Evolutionary conservation across 2,888 invertebrate genomes (phyloP).

Genomic region (Bellardia bayeri): DNA sequence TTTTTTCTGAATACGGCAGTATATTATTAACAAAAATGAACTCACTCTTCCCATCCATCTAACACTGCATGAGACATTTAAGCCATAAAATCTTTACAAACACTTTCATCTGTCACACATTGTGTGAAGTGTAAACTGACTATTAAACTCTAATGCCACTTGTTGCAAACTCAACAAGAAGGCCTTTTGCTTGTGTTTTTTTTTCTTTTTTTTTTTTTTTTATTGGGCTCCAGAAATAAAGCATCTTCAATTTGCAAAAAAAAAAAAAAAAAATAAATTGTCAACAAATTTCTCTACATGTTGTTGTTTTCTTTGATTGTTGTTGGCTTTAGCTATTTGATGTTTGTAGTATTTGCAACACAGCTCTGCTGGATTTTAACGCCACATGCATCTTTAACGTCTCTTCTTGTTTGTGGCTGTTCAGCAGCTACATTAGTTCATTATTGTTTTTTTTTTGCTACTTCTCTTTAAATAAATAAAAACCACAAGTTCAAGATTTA

Average conservation of each 20-base stretch:
- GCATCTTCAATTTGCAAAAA: not conserved
- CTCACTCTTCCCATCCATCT: not conserved
- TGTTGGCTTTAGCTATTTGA: constrained; percentile 30
- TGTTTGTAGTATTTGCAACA: constrained; percentile 29
- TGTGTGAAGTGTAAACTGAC: constrained; percentile 27
- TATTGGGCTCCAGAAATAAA: constrained; percentile 1
- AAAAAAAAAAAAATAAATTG: constrained; percentile 1
- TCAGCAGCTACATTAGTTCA: not conserved
- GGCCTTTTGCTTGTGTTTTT: not conserved
- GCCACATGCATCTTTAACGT: constrained; percentile 56
- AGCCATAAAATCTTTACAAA: constrained; percentile 6
- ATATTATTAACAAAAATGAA: constrained; percentile 6
- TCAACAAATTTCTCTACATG: constrained; percentile 53
- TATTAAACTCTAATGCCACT: constrained; percentile 25
- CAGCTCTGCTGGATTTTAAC: constrained; percentile 44
- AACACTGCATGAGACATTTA: not conserved
- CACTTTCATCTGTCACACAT: not conserved
- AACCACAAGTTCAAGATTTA: not conserved
- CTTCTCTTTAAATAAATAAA: not conserved
- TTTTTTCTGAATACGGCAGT: no score
- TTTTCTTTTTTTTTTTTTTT: not conserved
- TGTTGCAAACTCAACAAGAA: not conserved
- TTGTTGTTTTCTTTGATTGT: not conserved
- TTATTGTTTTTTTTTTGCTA: not conserved
- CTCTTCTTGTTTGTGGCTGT: constrained; percentile 19